Conservation (phyloP, 2,113 vertebrate genomes). For the Corythornis cristatus region DNA sequence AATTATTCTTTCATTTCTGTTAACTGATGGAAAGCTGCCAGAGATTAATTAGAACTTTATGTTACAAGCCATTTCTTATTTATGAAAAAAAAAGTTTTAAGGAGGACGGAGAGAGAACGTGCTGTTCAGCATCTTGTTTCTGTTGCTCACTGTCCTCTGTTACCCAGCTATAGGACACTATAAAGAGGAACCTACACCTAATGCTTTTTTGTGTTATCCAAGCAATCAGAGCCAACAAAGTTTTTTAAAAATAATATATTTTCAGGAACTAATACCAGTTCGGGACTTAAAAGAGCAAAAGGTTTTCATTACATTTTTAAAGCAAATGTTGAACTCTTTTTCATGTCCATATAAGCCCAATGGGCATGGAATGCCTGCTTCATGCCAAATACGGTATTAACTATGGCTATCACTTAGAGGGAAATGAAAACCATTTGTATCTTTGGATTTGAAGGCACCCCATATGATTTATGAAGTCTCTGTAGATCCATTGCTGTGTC, state of each 20-base stretch:
- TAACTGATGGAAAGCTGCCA: background rate
- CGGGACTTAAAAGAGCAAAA: background rate
- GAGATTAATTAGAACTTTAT: background rate
- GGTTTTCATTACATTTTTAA: slow-evolving; percentile 39
- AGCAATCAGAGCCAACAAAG: background rate
- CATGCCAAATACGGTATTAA: slow-evolving; percentile 36
- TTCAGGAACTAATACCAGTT: background rate
- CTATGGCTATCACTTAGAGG: background rate
- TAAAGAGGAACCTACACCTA: background rate
- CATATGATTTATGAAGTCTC: background rate
- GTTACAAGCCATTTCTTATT: background rate
- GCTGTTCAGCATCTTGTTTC: background rate
- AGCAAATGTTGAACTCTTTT: slow-evolving; percentile 33
- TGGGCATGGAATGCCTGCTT: background rate
- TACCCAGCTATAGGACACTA: background rate
- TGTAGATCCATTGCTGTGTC: background rate
- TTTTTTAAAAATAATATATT: background rate
- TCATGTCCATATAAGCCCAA: slow-evolving; percentile 10
- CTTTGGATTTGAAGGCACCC: slow-evolving; percentile 5
- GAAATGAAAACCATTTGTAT: slow-evolving; percentile 32
- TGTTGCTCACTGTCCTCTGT: background rate
- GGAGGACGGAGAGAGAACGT: background rate
- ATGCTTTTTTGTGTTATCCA: background rate
- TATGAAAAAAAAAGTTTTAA: background rate
- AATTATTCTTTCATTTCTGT: background rate